Evolutionary conservation across 1,140 invertebrate genomes (phyloP), one percentile per base, ranked within the genome.

Genomic region (Drosophila repleta): DNA sequence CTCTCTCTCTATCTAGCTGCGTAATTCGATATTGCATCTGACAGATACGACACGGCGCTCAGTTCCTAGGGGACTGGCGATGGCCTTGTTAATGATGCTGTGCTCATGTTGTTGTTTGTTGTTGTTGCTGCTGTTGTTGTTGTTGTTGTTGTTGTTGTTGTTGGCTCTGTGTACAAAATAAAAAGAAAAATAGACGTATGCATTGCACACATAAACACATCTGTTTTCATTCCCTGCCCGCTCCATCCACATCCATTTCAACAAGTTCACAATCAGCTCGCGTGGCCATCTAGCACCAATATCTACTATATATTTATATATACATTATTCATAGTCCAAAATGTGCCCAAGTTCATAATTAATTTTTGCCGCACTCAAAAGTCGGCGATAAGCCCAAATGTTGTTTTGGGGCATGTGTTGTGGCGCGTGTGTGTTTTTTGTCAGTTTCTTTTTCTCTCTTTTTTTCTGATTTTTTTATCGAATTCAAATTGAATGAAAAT

Each of bases 21-120:
- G 83, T 88, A 88, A 88, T 57, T 21, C 69, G 79, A 88, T 88
- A 88, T 79, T 83, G 79, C 51, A 88, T 89, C 84, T 83, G 84
- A 79, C 84, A 88, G 84, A 83, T 88, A 88, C 32, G 32, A 35
- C 84, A 83, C 76, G 84, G 76, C 68, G 70, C 67, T 60, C 15
- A n/a, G 41, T 41, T 39, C 75, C 75, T 56, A 7, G 21, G 76
- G 83, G 79, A 49, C n/a, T 29, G 24, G 21, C 29, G 24, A 55
- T 46, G 41, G 64, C 52, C 64, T 56, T 84, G 76, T 84, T 79
- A 87, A 81, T 87, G 77, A 74, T 79, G 79, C 63, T 76, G 71
- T 76, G 71, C 57, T 78, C 65, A 55, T 79, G 73, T 63, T 71
- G 24, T 39, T 48, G 32, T 39, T 41, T 43, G 37, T 41, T 58